phyloP scores from a whole-genome alignment of 2,888 invertebrate genomes.

The Flabesymbios commensalis region DNA sequence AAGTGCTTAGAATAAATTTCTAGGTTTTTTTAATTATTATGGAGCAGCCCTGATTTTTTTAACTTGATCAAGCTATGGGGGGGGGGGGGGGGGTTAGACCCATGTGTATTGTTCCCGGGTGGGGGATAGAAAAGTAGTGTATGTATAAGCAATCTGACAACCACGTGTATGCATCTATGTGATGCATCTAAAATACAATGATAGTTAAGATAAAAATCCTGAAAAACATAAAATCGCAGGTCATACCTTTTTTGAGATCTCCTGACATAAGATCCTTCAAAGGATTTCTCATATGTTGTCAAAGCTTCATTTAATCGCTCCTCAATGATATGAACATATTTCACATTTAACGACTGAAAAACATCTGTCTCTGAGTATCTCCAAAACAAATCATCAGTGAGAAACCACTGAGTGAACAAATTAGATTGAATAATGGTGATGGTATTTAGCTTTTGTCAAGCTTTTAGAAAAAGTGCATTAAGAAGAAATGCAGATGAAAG shows the following conservation, averaged over 20 bases:
- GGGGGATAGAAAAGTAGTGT: too few species aligned
- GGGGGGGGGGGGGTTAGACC: too few species aligned
- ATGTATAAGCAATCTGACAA: too few species aligned
- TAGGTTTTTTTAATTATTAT: too few species aligned
- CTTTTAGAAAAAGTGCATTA: not conserved
- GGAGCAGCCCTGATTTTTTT: too few species aligned
- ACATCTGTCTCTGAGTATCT: too few species aligned
- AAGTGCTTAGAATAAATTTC: too few species aligned
- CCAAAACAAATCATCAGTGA: not conserved
- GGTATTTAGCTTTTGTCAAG: not conserved
- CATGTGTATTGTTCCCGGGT: too few species aligned
- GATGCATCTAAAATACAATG: not conserved
- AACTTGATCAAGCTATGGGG: too few species aligned
- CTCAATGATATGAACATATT: slow-evolving; percentile 88
- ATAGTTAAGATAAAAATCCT: not conserved
- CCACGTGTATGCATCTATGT: not conserved
- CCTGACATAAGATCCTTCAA: slow-evolving; percentile 65
- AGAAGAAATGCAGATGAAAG: not conserved
- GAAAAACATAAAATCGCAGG: not conserved
- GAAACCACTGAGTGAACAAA: too few species aligned
- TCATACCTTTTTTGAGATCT: slow-evolving; percentile 52
- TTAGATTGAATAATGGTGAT: too few species aligned
- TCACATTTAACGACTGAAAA: slow-evolving; percentile 60
- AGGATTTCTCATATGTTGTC: slow-evolving; percentile 80
- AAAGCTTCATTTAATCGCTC: slow-evolving; percentile 85